Evolutionary conservation across 64 coral and sea anemone species (phyloP), one percentile per base, ranked within the genome.

Genomic region (Exaiptasia diaphana): DNA sequence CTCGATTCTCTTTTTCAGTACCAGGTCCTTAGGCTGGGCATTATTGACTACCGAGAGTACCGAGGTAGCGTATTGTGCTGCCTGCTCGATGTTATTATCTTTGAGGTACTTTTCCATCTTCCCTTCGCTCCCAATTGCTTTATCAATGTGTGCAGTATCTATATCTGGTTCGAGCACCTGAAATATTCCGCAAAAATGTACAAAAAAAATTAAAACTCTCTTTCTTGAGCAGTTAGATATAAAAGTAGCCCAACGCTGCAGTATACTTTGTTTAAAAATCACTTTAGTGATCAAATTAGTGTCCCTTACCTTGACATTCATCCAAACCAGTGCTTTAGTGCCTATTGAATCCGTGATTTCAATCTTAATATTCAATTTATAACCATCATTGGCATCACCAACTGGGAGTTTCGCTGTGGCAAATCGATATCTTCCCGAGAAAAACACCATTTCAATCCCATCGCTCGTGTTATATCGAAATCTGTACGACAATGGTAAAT

Each of bases 371-470:
- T 61, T 27, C n/a, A 96, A 48, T 13, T 32, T 73, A 63, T 81
- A 90, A 39, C 67, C 59, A 49, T 82, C 18, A 9, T 26, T 43
- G 0, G 56, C 10, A 43, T 96, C 82, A 58, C 93, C 93, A 20
- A 96, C 93, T 2, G 87, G 93, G 1, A 96, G 35, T 17, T 74
- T 90, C 5, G 68, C 76, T 41, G 37, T 42, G 4, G 80, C 81
- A 17, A 27, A 59, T 12, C 30, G 45, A 68, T 65, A 50, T 32
- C 4, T 30, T 26, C 93, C 87, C 25, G 93, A 96, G 36, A 68
- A 67, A 34, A 96, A 96, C 23, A 90, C 68, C 87, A 96, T 96
- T 44, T 96, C 93, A 75, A 90, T 90, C 4, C 80, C 55, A 50
- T 72, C 69, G 71, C 82, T 96, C 3, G 68, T 90, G 38, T 96